A percentile compares a stretch with the other conserved stretches of the same genome.
Conservation (phyloP, 1,140 invertebrate genomes). For the Micrasema longulum region DNA sequence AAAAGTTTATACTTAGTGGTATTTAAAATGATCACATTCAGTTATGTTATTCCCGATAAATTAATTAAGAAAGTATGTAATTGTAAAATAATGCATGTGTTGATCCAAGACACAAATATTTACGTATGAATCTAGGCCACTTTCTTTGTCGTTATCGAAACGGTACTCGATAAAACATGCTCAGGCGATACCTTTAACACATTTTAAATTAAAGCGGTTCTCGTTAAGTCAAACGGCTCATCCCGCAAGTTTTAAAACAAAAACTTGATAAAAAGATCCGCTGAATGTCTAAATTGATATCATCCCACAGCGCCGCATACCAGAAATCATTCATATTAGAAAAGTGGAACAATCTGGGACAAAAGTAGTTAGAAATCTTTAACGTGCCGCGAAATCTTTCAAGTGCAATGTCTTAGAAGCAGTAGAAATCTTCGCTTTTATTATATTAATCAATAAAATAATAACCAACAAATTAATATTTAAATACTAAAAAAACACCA, state of each 20-base stretch:
- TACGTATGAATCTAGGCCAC: background rate
- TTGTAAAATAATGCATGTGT: constrained; percentile 21
- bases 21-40: too few relatives aligned
- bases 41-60: background rate
- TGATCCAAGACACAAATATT: background rate
- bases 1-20: too few relatives aligned
- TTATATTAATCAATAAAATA: too few relatives aligned
- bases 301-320: constrained; percentile 4
- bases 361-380: constrained; percentile 15
- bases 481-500: too few relatives aligned
- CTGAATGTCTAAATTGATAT: too few relatives aligned
- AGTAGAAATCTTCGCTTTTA: background rate
- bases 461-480: too few relatives aligned
- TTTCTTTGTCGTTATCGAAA: constrained; percentile 28
- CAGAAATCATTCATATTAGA: background rate
- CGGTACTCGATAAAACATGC: constrained; percentile 10
- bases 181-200: too few relatives aligned
- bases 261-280: background rate
- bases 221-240: too few relatives aligned
- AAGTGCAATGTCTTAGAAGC: constrained; percentile 6
- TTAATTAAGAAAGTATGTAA: constrained; percentile 8
- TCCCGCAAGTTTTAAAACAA: background rate
- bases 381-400: constrained; percentile 21
- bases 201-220: too few relatives aligned
- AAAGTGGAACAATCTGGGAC: constrained; percentile 10